These are phyloP conservation scores for Corydoras sp. DNA, from an alignment of 2,113 vertebrate genomes.

Conservation along the genomic window DNA sequence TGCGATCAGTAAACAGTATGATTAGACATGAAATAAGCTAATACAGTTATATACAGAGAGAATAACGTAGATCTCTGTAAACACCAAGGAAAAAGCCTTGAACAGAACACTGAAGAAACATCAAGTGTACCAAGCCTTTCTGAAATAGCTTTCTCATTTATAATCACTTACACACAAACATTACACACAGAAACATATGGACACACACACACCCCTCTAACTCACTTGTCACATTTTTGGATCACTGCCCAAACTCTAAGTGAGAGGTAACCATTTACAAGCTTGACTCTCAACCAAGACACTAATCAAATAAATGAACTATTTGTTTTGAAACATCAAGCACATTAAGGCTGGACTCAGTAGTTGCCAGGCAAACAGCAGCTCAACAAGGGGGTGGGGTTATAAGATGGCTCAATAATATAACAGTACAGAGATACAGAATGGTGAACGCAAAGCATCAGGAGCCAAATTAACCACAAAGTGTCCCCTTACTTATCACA, in stretches of 20 bases:
- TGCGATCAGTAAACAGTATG: background rate
- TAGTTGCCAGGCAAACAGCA: slow-evolving; percentile 62
- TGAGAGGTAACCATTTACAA: slow-evolving; percentile 73
- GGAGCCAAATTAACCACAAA: slow-evolving; percentile 57
- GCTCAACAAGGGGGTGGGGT: slow-evolving; percentile 14
- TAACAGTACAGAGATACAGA: slow-evolving; percentile 45
- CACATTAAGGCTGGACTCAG: slow-evolving; percentile 69
- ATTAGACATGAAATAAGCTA: background rate
- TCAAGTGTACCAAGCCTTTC: too few species aligned
- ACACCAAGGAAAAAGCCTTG: too few species aligned
- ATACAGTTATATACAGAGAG: slow-evolving; percentile 1
- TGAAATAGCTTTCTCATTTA: too few species aligned
- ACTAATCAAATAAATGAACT: slow-evolving; percentile 91
- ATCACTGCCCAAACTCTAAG: slow-evolving; percentile 69
- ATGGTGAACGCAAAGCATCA: slow-evolving; percentile 46
- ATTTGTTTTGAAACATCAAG: slow-evolving; percentile 87
- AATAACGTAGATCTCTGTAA: too few species aligned
- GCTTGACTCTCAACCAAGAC: slow-evolving; percentile 70
- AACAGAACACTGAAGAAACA: too few species aligned
- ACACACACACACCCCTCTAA: background rate
- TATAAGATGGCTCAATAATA: slow-evolving; percentile 31
- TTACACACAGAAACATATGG: slow-evolving; percentile 20
- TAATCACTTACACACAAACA: slow-evolving; percentile 5
- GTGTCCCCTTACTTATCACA: slow-evolving; percentile 58
- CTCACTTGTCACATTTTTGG: slow-evolving; percentile 54